Evolutionary conservation across 2,113 vertebrate species (phyloP), one percentile per base, ranked within the genome.

Genomic region (Polypterus senegalus): DNA sequence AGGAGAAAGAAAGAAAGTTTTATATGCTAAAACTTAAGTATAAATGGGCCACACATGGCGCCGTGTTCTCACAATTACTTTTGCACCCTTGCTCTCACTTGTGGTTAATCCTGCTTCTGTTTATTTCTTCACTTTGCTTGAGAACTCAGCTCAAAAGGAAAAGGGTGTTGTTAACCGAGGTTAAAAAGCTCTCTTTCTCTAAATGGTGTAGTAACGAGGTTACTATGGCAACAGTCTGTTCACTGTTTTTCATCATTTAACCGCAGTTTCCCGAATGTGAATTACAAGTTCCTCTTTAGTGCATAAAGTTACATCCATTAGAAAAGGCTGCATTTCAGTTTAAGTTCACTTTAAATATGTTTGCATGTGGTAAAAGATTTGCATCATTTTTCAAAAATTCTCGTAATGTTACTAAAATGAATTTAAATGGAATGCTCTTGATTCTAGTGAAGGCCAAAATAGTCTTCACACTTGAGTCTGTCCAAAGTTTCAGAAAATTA

Each of bases 231-330:
- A 70, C 74, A 9, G 56, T 58, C 74, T 69, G 69, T 65, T 66
- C 76, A 75, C 68, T 65, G 72, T 70, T 78, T 86, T 86, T 86
- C 58, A 70, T 76, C 68, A 70, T 69, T 73, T 82, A 86, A 89
- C 89, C 88, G 67, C 89, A 75, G 76, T 79, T 91, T 92, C 91
- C 91, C 87, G 75, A 74, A 61, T 9, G 58, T 49, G 66, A 4
- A 67, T 6, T 55, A 61, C 49, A 65, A 65, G 63, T 60, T 27
- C 48, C 58, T 45, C 46, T 69, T 65, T 57, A 57, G 27, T 27
- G 65, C 53, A 49, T 27, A 27, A 27, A 27, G 27, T 27, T 27
- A 27, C 27, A 27, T 1, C 27, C 27, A 27, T 27, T 27, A 27
- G 2, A 27, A 27, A 27, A 27, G 27, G 27, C 27, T 27, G 1